Percentiles rank a stretch among this genome's conserved stretches.
Evolutionary conservation across 2,797 vertebrate genomes (phyloP).

Genomic region (Halcyon smyrnensis): DNA sequence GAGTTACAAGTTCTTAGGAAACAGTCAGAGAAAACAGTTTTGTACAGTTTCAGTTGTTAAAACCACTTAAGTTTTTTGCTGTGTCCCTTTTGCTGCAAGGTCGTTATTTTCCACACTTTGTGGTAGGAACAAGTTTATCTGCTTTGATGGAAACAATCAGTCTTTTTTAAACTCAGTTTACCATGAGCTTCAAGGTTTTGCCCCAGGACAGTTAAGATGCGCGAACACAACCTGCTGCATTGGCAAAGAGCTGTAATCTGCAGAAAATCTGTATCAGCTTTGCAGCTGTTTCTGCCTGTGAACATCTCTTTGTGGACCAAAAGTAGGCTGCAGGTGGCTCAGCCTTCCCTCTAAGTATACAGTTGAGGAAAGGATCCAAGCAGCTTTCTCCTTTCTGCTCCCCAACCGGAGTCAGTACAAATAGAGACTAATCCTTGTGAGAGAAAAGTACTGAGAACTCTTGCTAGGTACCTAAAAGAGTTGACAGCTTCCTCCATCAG

Average conservation of each 20-base stretch:
- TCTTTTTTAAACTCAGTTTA: not conserved
- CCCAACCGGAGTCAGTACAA: not conserved
- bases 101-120: not conserved
- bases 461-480: not conserved
- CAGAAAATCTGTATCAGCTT: not conserved
- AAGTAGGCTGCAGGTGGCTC: not conserved
- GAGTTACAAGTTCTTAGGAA: not conserved
- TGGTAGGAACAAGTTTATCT: not conserved
- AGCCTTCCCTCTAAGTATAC: not conserved
- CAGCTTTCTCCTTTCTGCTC: not conserved
- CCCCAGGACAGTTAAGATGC: not conserved
- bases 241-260: not conserved
- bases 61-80: not conserved
- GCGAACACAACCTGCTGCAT: not conserved
- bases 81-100: not conserved
- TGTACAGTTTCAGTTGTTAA: not conserved
- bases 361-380: not conserved
- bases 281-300: not conserved
- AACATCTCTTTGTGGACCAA: not conserved
- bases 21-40: not conserved
- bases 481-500: accelerated
- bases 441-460: not conserved
- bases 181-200: not conserved
- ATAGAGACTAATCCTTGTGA: not conserved
- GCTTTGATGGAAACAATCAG: not conserved